These are phyloP conservation scores for Beaufortia kweichowensis DNA, from an alignment of 2,113 vertebrate genomes.

Conservation along the genomic window DNA sequence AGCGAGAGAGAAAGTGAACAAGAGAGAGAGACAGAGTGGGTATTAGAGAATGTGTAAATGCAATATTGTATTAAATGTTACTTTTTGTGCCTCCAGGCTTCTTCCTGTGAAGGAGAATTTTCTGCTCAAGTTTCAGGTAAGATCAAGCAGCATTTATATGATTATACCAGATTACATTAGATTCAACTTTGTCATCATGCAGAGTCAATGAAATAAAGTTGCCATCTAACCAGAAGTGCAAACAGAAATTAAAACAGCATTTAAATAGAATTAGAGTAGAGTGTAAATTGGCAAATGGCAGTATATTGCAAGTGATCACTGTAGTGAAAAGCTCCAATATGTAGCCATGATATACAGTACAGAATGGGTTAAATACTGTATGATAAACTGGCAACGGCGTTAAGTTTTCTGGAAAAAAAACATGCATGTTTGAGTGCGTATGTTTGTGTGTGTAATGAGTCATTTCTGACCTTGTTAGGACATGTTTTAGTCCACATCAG, in stretches of 20 bases:
- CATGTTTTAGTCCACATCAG: no score
- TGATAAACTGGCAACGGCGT: no score
- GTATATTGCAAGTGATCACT: not conserved
- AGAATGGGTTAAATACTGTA: not conserved
- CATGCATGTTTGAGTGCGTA: not conserved
- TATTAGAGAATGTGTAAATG: not conserved
- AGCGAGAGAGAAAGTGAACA: not conserved
- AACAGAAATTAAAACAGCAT: not conserved
- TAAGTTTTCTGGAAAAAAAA: not conserved
- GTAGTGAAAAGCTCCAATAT: not conserved
- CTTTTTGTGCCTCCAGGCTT: slow-evolving; percentile 69
- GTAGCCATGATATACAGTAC: not conserved
- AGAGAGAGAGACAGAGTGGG: not conserved
- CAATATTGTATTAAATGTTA: not conserved
- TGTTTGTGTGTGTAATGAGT: not conserved
- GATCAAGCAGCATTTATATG: not conserved
- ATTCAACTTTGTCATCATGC: not conserved
- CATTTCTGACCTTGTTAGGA: no score
- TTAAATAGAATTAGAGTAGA: not conserved
- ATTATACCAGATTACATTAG: not conserved
- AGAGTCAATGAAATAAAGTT: no score
- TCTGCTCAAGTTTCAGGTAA: slow-evolving; percentile 84
- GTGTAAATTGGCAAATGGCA: not conserved
- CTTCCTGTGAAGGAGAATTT: slow-evolving; percentile 85
- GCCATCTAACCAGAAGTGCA: not conserved